Conservation (phyloP, 2,888 invertebrate species). For the Sphinx pinastri region DNA sequence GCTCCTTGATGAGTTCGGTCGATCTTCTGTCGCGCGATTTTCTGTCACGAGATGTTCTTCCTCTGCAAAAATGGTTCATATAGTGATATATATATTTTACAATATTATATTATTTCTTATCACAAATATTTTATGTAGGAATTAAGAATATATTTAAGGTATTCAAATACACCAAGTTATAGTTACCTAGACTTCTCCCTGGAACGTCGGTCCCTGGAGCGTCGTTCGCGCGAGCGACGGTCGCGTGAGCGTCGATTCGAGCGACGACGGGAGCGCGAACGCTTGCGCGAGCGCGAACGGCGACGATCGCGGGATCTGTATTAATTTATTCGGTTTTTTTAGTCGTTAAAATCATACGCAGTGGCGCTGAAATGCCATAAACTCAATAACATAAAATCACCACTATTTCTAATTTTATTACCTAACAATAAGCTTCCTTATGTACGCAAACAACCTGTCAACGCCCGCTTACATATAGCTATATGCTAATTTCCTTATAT, state of each 20-base stretch:
- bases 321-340: not conserved
- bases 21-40: conserved; percentile 79
- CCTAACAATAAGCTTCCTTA: no score
- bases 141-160: not conserved
- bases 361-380: no score
- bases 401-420: no score
- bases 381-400: no score
- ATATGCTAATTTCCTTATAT: no score
- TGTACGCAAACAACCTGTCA: no score
- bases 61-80: conserved; percentile 49
- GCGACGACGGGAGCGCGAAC: conserved; percentile 71
- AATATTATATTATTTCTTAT: not conserved
- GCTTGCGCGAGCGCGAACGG: conserved; percentile 70
- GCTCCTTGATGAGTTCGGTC: conserved; percentile 76
- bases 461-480: no score
- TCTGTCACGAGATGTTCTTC: conserved; percentile 74
- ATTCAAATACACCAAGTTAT: conserved; percentile 12
- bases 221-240: conserved; percentile 65
- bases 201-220: conserved; percentile 69
- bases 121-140: no score
- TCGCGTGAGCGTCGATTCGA: conserved; percentile 71
- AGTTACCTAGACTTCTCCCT: conserved; percentile 68
- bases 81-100: not conserved
- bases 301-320: conserved; percentile 71
- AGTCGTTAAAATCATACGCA: no score